Evolutionary conservation across 30 jellyfish, hydroid and myxozoan genomes (phyloP).

Genomic region (Aurelia aurita complex sp. Pacific): DNA sequence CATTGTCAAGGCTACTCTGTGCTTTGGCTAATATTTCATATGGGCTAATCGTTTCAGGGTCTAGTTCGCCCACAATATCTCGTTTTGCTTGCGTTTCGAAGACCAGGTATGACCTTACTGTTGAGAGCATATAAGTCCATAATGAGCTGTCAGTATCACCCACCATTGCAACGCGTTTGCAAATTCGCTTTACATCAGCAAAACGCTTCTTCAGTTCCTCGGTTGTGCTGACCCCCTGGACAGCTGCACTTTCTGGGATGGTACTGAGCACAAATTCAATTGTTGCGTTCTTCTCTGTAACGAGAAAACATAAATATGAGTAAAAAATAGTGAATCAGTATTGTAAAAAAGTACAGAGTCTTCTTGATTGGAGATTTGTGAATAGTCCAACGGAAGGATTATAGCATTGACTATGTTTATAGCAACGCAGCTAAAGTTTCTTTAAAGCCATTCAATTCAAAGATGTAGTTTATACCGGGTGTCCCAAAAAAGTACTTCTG

Average conservation of each 20-base stretch:
- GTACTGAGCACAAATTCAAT: conserved; percentile 65
- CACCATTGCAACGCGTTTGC: conserved; percentile 93
- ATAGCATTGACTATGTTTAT: too few relatives aligned
- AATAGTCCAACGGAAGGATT: too few relatives aligned
- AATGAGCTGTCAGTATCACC: conserved; percentile 78
- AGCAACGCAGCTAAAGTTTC: too few relatives aligned
- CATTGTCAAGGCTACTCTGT: conserved; percentile 66
- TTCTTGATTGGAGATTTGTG: too few relatives aligned
- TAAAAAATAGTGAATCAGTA: too few relatives aligned
- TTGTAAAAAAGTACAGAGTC: too few relatives aligned
- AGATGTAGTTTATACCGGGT: too few relatives aligned
- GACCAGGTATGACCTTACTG: conserved; percentile 68
- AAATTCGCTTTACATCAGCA: conserved; percentile 63
- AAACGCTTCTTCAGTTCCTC: conserved; percentile 69
- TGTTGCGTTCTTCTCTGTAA: conserved; percentile 57
- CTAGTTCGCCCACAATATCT: conserved; percentile 51
- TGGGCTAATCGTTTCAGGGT: conserved; percentile 66
- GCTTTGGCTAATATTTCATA: conserved; percentile 93
- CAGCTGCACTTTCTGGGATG: conserved; percentile 80
- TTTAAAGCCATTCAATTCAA: too few relatives aligned
- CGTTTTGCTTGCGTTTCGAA: conserved; percentile 61
- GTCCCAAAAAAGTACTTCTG: too few relatives aligned
- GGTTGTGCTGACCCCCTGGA: conserved; percentile 84
- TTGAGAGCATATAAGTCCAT: conserved; percentile 72
- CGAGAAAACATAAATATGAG: not conserved